Evolutionary conservation across 1,140 invertebrate species (phyloP).

Genomic region (Ptiloglossa arizonensis): DNA sequence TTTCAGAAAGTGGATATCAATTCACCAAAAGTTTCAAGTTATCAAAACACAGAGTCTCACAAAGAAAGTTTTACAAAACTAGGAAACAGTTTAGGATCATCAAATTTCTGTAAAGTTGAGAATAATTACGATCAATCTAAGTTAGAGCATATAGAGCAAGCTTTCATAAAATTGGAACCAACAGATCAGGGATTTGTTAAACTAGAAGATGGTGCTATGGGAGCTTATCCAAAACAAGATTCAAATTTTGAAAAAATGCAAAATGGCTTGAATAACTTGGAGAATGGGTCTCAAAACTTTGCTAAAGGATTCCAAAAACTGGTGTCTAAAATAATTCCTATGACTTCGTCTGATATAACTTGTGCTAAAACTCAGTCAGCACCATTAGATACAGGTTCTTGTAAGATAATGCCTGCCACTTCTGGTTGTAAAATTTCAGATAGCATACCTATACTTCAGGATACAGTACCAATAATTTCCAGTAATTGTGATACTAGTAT

Average conservation of each 20-base stretch:
- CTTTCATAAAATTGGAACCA: constrained; percentile 72
- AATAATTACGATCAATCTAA: constrained; percentile 62
- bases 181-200: constrained; percentile 74
- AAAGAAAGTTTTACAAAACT: constrained; percentile 54
- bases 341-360: constrained; percentile 21
- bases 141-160: constrained; percentile 54
- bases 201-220: constrained; percentile 61
- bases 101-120: constrained; percentile 36
- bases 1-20: constrained; percentile 77
- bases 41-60: constrained; percentile 69
- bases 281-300: constrained; percentile 60
- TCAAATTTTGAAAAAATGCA: constrained; percentile 60
- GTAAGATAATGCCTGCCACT: constrained; percentile 48
- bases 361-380: constrained; percentile 45
- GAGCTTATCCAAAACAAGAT: constrained; percentile 59
- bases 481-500: constrained; percentile 69
- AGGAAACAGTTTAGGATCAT: constrained; percentile 29
- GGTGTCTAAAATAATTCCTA: constrained; percentile 62
- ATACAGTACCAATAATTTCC: constrained; percentile 53
- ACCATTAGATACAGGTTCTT: constrained; percentile 37
- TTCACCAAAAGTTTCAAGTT: constrained; percentile 55
- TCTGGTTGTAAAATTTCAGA: constrained; percentile 61
- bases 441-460: constrained; percentile 59
- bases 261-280: constrained; percentile 55
- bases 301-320: constrained; percentile 70